Conservation (phyloP, 2,797 vertebrate genomes). For the Paratrypauchen microcephalus region DNA sequence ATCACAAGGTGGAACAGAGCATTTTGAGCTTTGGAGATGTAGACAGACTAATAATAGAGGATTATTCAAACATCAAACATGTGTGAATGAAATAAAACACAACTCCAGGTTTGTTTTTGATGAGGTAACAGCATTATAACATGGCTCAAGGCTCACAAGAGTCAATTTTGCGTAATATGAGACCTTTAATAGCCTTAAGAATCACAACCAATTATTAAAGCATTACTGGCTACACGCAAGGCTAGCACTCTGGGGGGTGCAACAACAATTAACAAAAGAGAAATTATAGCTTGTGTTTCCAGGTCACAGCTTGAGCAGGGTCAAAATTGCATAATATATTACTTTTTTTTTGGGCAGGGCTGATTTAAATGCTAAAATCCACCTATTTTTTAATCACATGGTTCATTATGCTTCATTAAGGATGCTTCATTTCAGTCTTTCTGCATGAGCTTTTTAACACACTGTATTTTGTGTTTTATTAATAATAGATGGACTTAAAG, state of each 20-base stretch:
- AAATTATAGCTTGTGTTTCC: neutral
- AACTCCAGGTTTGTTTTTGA: no score
- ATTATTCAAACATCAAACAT: no score
- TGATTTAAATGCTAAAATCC: neutral
- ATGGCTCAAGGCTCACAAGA: no score
- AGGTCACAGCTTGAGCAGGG: neutral
- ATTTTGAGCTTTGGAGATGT: no score
- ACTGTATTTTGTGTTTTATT: neutral
- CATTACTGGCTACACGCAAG: constrained; percentile 3
- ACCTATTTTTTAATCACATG: constrained; percentile 1
- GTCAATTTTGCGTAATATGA: no score
- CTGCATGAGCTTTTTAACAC: neutral
- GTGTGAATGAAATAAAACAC: no score
- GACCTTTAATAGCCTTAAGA: neutral
- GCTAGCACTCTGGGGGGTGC: constrained; percentile 1
- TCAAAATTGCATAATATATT: neutral
- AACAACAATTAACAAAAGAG: neutral
- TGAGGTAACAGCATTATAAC: no score
- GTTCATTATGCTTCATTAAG: neutral
- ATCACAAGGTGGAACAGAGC: no score
- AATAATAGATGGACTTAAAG: neutral
- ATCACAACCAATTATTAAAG: constrained; percentile 4
- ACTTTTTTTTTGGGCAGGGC: neutral
- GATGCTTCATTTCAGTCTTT: neutral
- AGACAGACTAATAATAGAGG: no score